phyloP scores from a whole-genome alignment of 2,113 vertebrate species.

The Megaleporinus macrocephalus region DNA sequence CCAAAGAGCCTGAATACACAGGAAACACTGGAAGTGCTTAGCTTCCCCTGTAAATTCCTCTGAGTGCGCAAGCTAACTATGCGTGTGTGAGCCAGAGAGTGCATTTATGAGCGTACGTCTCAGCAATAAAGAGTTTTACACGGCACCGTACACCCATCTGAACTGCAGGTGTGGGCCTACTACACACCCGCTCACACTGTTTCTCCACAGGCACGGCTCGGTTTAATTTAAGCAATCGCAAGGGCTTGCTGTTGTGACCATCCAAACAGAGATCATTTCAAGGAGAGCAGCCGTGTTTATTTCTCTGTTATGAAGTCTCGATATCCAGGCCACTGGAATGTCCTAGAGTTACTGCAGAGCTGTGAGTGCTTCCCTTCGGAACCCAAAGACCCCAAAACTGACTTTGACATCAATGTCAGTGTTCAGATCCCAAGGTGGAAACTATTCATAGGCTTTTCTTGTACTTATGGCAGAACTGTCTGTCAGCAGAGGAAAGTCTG shows the following conservation, averaged over 20 bases:
- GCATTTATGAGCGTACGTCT: constrained; percentile 14
- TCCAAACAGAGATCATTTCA: constrained; percentile 45
- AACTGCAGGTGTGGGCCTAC: not conserved
- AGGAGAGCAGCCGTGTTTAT: not conserved
- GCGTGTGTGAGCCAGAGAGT: not conserved
- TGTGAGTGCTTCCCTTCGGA: not conserved
- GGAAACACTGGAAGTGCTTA: constrained; percentile 30
- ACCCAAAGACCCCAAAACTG: not conserved
- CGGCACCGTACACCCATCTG: not conserved
- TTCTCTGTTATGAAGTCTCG: not conserved
- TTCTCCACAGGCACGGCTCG: constrained; percentile 45
- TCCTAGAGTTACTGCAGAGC: not conserved
- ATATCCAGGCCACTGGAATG: not conserved
- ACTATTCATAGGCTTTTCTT: constrained; percentile 7
- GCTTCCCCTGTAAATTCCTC: constrained; percentile 20
- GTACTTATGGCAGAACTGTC: not conserved
- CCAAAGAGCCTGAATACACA: constrained; percentile 1
- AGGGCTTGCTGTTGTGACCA: constrained; percentile 51
- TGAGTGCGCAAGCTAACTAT: not conserved
- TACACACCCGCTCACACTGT: not conserved
- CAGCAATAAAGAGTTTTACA: constrained; percentile 18
- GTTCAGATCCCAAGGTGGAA: not conserved
- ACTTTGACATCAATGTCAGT: not conserved
- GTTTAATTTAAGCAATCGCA: constrained; percentile 48
- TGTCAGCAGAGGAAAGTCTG: constrained; percentile 3